A percentile compares a stretch with the other conserved stretches of the same genome.
phyloP scores from a whole-genome alignment of 2,888 invertebrate genomes.

The Dynastes maya region DNA sequence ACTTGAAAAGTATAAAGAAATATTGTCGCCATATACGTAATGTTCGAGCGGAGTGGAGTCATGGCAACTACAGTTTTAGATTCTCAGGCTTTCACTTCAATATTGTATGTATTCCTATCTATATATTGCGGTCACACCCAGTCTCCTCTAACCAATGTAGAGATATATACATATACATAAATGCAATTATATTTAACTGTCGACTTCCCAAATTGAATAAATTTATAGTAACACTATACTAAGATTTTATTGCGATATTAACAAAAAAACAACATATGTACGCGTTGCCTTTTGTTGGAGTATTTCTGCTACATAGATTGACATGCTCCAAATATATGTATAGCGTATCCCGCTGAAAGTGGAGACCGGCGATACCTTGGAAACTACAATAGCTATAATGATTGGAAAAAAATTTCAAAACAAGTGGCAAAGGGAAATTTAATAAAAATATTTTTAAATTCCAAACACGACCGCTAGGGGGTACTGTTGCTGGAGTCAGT shows the following conservation, averaged over 20 bases:
- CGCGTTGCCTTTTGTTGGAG: not conserved
- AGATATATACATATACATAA: not conserved
- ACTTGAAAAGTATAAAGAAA: not conserved
- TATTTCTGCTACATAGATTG: not conserved
- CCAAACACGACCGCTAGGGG: too few species aligned
- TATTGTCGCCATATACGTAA: not conserved
- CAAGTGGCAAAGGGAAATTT: too few species aligned
- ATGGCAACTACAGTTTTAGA: not conserved
- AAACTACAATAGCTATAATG: too few species aligned
- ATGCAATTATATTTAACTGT: conserved; percentile 45
- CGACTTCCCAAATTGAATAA: conserved; percentile 11
- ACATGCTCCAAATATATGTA: too few species aligned
- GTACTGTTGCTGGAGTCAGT: too few species aligned
- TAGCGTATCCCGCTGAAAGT: too few species aligned
- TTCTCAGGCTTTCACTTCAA: conserved; percentile 35
- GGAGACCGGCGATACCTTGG: too few species aligned
- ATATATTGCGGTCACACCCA: conserved; percentile 29
- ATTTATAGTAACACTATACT: not conserved
- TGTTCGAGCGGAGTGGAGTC: too few species aligned
- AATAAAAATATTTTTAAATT: too few species aligned
- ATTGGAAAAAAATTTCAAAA: too few species aligned
- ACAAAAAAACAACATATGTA: not conserved
- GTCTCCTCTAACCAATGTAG: conserved; percentile 17
- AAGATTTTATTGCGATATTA: not conserved
- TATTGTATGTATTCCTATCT: not conserved